Base-by-base conservation (phyloP, 2,113 vertebrate genomes). In the Cheilinus undulatus region DNA sequence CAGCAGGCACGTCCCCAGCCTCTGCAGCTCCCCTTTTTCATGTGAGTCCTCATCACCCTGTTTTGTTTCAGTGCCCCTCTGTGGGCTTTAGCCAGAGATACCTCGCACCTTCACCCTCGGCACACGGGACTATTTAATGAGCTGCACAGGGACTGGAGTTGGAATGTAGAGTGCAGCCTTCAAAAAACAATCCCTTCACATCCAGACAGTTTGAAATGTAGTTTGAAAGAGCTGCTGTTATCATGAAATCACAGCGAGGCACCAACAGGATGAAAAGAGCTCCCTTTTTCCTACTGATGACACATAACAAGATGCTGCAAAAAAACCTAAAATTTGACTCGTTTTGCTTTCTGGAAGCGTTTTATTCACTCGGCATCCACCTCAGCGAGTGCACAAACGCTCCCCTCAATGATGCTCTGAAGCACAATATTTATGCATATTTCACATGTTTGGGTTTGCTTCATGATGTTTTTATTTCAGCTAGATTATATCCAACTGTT, bases 1-100 rank as follows among this genome's bases (percentile, higher is more conserved):
- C 71, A 80, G 74, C 45, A 54, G 74, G 60, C 49, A 60, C 46
- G 57, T 78, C 81, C 76, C 63, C 43, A 63, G 54, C 48, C 71
- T 82, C 63, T 63, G 71, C 85, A 48, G 72, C 27, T 73, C 50
- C 67, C 38, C 40, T 62, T 19, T 50, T 62, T 69, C 19, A 43
- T 43, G 36, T 9, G 12, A 63, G 48, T 57, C 64, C 24, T 62
- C 20, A 3, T 65, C 22, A 2, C 3, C 50, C 12, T 43, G 19
- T 8, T 58, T 32, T 5, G 30, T 51, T 54, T 43, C 30, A 26
- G 71, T 52, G 24, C 10, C 30, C 45, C 38, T 49, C 8, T 49
- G 45, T 17, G 50, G 27, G 49, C 5, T 38, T 49, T 40, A 48
- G 28, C 20, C 52, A 50, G 20, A 57, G 20, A 14, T 50, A 49